Percentiles rank a stretch among this genome's conserved stretches.
Evolutionary conservation across 2,797 vertebrate species (phyloP).

Genomic region (Harpagifer antarcticus): DNA sequence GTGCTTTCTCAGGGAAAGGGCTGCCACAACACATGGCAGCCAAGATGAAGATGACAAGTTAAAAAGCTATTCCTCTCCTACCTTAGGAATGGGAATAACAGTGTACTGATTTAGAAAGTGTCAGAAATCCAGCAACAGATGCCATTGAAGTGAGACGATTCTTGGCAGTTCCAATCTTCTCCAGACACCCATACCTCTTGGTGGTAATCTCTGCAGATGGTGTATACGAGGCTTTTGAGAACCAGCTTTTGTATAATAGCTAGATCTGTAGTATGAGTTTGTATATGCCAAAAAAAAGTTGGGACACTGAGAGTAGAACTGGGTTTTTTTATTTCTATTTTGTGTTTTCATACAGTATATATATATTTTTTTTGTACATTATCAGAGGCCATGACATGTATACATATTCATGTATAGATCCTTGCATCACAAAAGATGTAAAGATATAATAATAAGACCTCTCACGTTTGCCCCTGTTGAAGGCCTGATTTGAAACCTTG

Average conservation of each 20-base stretch:
- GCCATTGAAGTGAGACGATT: not conserved
- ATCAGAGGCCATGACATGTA: not conserved
- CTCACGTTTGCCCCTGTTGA: not conserved
- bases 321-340: not conserved
- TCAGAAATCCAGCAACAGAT: conserved; percentile 41
- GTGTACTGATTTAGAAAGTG: not conserved
- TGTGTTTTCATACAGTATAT: not conserved
- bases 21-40: not conserved
- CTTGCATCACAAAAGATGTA: not conserved
- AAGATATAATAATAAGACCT: not conserved
- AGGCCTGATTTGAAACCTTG: not conserved
- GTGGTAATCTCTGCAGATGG: conserved; percentile 40
- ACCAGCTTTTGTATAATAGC: conserved; percentile 16
- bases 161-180: conserved; percentile 22
- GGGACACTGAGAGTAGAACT: not conserved
- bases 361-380: not conserved
- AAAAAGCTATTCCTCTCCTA: not conserved
- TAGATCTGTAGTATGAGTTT: not conserved
- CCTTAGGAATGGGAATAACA: not conserved
- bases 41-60: not conserved
- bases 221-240: conserved; percentile 19
- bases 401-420: not conserved
- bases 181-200: conserved; percentile 7
- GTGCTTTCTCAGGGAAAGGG: not conserved
- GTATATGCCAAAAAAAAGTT: not conserved